phyloP scores from a whole-genome alignment of 2,113 vertebrate genomes.

The Gnathonemus echidnorhynchus region DNA sequence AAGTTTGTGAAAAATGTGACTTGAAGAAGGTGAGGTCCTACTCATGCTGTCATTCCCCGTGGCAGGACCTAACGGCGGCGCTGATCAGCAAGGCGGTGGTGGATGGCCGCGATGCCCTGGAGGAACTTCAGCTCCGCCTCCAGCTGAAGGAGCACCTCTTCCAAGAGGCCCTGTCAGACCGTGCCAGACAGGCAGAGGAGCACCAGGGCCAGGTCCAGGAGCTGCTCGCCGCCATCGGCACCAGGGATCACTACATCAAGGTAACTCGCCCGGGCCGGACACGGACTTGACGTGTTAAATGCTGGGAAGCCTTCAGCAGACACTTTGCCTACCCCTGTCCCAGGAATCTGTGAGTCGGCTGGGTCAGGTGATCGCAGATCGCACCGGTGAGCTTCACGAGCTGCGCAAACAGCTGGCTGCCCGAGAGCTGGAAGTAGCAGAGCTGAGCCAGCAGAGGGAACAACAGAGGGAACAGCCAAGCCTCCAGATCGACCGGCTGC shows the following conservation, averaged over 20 bases:
- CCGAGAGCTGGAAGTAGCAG: slow-evolving; percentile 33
- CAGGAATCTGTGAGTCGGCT: slow-evolving; percentile 68
- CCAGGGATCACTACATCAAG: slow-evolving; percentile 71
- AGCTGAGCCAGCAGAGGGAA: slow-evolving; percentile 21
- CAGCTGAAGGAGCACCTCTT: slow-evolving; percentile 81
- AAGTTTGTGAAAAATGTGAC: neutral
- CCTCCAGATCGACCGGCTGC: slow-evolving; percentile 19
- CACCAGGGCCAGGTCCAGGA: slow-evolving; percentile 72
- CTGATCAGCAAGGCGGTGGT: slow-evolving; percentile 66
- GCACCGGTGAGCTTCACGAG: slow-evolving; percentile 65
- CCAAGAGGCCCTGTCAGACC: slow-evolving; percentile 72
- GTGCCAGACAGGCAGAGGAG: slow-evolving; percentile 58
- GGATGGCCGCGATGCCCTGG: slow-evolving; percentile 57
- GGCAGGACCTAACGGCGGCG: slow-evolving; percentile 71
- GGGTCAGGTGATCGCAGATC: slow-evolving; percentile 66
- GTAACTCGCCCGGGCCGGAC: slow-evolving; percentile 40
- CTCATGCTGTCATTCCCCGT: neutral
- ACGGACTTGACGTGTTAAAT: neutral
- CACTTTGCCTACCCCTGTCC: neutral
- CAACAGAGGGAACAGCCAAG: neutral
- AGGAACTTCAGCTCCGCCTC: slow-evolving; percentile 73
- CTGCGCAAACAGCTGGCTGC: slow-evolving; percentile 64
- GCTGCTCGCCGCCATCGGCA: slow-evolving; percentile 62
- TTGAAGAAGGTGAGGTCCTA: neutral
- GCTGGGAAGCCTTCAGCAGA: neutral